These are phyloP conservation scores for Lobophora halterata DNA, from an alignment of 2,888 invertebrate species.

Conservation along the genomic window DNA sequence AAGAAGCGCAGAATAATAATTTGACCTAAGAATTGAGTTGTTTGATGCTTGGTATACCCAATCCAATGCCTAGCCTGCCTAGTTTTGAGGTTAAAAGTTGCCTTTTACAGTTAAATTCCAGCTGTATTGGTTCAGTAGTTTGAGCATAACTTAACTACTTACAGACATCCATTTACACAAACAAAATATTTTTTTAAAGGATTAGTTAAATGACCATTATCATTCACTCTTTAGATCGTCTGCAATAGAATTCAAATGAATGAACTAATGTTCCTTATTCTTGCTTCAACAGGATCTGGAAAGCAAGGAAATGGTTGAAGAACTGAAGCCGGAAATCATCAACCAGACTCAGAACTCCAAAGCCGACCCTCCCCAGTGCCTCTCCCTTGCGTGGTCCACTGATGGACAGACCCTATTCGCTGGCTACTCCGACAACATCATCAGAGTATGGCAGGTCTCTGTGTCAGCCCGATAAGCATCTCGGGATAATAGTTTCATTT, in stretches of 20 bases:
- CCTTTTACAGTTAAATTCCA: too few relatives aligned
- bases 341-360: constrained; percentile 85
- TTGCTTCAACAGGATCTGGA: constrained; percentile 91
- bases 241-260: not conserved
- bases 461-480: constrained; percentile 86
- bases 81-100: too few relatives aligned
- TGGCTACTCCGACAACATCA: constrained; percentile 98
- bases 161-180: too few relatives aligned
- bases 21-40: too few relatives aligned
- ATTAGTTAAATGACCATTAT: not conserved
- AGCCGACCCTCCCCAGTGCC: constrained; percentile 96
- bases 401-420: constrained; percentile 99
- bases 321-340: constrained; percentile 97
- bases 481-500: constrained; percentile 65
- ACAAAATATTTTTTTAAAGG: too few relatives aligned
- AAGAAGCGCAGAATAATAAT: too few relatives aligned
- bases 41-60: too few relatives aligned
- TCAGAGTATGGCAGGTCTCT: constrained; percentile 99
- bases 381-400: constrained; percentile 98
- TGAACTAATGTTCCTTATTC: constrained; percentile 8
- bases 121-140: too few relatives aligned
- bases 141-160: too few relatives aligned
- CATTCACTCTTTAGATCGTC: not conserved
- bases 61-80: too few relatives aligned
- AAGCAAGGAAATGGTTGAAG: constrained; percentile 99